Conservation (phyloP, 2,888 invertebrate genomes). For the Erynnis tages region DNA sequence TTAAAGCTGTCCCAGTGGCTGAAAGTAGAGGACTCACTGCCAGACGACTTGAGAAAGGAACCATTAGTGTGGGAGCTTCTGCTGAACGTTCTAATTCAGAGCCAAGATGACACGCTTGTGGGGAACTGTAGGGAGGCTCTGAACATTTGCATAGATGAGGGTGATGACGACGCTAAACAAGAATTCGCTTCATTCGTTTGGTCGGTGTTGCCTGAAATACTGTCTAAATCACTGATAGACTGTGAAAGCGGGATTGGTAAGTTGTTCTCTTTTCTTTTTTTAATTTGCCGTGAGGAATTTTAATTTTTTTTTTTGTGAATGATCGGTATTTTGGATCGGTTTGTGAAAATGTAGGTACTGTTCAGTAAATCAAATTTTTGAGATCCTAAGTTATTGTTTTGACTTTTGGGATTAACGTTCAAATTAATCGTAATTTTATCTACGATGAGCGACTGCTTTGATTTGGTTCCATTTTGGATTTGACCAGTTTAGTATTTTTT, state of each 20-base stretch:
- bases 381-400: too few relatives aligned
- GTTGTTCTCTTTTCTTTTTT: too few relatives aligned
- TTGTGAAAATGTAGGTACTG: too few relatives aligned
- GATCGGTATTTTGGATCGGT: too few relatives aligned
- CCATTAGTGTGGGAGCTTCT: slow-evolving; percentile 63
- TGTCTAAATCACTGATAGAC: slow-evolving; percentile 60
- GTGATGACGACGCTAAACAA: slow-evolving; percentile 48
- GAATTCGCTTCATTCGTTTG: slow-evolving; percentile 56
- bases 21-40: slow-evolving; percentile 58
- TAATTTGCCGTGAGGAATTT: too few relatives aligned
- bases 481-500: too few relatives aligned
- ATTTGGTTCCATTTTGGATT: too few relatives aligned
- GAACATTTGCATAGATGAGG: slow-evolving; percentile 50
- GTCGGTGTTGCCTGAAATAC: slow-evolving; percentile 57
- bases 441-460: too few relatives aligned
- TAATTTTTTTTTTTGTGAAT: too few relatives aligned
- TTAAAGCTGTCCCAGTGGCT: slow-evolving; percentile 68
- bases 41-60: slow-evolving; percentile 54
- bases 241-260: slow-evolving; percentile 50
- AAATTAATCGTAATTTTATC: too few relatives aligned
- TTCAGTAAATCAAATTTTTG: too few relatives aligned
- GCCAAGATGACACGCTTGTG: slow-evolving; percentile 42
- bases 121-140: slow-evolving; percentile 58
- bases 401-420: too few relatives aligned
- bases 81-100: slow-evolving; percentile 55